These are phyloP conservation scores for Rhagoletis pomonella DNA, from an alignment of 1,140 invertebrate species.

Conservation along the genomic window DNA sequence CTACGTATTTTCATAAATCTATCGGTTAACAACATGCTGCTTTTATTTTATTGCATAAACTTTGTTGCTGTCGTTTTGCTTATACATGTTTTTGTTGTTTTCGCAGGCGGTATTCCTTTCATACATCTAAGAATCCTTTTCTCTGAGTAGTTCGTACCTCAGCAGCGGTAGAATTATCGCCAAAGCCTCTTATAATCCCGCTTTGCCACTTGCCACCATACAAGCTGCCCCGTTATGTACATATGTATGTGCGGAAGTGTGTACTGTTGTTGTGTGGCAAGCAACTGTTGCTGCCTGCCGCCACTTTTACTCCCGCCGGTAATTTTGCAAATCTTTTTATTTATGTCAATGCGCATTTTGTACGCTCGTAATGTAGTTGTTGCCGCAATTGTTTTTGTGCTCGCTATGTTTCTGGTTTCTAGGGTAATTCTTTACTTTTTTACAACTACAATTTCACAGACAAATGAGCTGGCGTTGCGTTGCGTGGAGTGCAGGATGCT, in stretches of 20 bases:
- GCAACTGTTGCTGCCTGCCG: constrained; percentile 31
- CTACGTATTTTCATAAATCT: constrained; percentile 35
- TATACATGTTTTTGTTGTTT: background rate
- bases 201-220: constrained; percentile 17
- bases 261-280: background rate
- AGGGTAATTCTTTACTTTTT: background rate
- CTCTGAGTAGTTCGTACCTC: background rate
- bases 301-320: constrained; percentile 61
- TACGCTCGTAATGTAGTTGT: background rate
- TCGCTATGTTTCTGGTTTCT: background rate
- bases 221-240: background rate
- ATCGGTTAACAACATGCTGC: constrained; percentile 36
- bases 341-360: constrained; percentile 67
- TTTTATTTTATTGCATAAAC: constrained; percentile 49
- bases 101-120: background rate
- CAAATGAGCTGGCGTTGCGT: background rate
- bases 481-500: background rate
- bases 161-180: background rate
- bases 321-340: constrained; percentile 72
- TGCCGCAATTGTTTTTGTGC: background rate
- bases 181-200: constrained; percentile 30
- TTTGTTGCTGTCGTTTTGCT: background rate
- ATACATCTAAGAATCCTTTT: constrained; percentile 8
- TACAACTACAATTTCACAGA: background rate
- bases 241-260: background rate